These are phyloP conservation scores for Epinotia nisella DNA, from an alignment of 2,888 invertebrate genomes.

Conservation along the genomic window DNA sequence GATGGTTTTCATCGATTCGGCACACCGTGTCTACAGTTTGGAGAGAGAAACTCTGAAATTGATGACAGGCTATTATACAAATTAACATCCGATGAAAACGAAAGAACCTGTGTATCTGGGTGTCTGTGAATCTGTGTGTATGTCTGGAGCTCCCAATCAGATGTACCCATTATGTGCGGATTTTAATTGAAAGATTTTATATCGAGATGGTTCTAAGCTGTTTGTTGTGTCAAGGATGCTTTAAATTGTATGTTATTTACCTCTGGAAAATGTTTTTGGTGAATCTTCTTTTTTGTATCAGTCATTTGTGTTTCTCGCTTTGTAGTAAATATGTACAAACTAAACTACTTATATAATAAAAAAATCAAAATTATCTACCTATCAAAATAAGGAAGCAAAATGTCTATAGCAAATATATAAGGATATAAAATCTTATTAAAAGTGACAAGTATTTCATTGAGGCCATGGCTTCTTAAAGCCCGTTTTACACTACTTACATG, in stretches of 20 bases:
- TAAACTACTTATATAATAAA: not conserved
- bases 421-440: not conserved
- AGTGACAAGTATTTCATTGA: slow-evolving; percentile 4
- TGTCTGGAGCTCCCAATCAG: too few relatives aligned
- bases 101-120: too few relatives aligned
- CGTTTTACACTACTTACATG: too few relatives aligned
- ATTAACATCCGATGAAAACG: too few relatives aligned
- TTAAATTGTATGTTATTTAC: not conserved
- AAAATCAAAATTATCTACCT: not conserved
- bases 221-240: not conserved
- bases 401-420: not conserved
- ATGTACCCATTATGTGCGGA: too few relatives aligned
- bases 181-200: too few relatives aligned
- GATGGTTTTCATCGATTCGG: slow-evolving; percentile 57
- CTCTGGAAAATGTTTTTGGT: slow-evolving; percentile 11
- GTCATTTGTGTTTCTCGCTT: not conserved
- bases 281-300: slow-evolving; percentile 7
- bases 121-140: too few relatives aligned
- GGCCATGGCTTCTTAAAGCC: not conserved
- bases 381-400: slow-evolving; percentile 21
- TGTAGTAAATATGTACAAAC: not conserved
- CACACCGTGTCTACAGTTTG: slow-evolving; percentile 53
- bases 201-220: too few relatives aligned
- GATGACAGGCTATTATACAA: not conserved
- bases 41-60: slow-evolving; percentile 57